phyloP scores from a whole-genome alignment of 2,113 vertebrate genomes.

The Rhinolophus ferrumequinum region DNA sequence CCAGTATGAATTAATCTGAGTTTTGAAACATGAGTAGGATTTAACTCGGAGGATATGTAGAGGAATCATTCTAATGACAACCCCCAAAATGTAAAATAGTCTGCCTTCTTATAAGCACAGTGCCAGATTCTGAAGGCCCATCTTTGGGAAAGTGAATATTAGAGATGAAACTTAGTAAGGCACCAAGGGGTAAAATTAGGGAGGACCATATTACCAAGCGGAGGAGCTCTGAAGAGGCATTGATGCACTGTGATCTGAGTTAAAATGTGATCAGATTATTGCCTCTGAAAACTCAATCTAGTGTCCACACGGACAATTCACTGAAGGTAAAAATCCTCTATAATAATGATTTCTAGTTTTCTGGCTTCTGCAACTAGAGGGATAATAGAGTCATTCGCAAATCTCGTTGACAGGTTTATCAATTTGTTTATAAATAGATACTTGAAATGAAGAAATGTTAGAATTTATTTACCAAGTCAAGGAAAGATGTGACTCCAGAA shows the following conservation, averaged over 20 bases:
- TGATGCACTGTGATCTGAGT: not conserved
- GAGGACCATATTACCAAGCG: not conserved
- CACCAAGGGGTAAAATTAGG: not conserved
- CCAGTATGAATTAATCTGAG: not conserved
- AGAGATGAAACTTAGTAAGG: not conserved
- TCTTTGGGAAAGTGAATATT: accelerated
- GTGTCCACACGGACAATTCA: not conserved
- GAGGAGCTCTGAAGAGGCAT: not conserved
- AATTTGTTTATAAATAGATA: not conserved
- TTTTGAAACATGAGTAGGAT: not conserved
- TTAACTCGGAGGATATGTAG: not conserved
- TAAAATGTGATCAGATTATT: not conserved
- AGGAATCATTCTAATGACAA: not conserved
- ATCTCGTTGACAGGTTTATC: not conserved
- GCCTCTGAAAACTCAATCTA: not conserved
- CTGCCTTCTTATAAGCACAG: not conserved
- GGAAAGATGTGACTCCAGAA: not conserved
- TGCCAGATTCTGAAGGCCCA: not conserved
- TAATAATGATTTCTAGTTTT: not conserved
- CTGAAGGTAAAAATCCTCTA: not conserved
- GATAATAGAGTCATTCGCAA: not conserved
- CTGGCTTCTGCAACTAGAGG: not conserved
- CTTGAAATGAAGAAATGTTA: not conserved
- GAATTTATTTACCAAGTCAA: not conserved
- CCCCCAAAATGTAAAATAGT: not conserved